Conservation (phyloP, 1,140 invertebrate species). For the Drosophila sulfurigaster region DNA sequence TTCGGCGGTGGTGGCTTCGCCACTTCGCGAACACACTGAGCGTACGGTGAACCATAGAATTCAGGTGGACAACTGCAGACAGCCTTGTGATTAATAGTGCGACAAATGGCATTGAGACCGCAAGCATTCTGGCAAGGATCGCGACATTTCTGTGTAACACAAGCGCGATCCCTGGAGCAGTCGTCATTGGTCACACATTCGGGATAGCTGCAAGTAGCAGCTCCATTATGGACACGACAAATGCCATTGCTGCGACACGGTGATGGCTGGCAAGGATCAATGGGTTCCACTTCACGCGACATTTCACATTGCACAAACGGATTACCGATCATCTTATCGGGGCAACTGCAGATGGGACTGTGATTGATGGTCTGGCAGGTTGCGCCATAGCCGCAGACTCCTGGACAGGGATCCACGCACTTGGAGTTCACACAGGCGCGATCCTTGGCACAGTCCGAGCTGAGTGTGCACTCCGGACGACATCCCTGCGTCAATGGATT, state of each 20-base stretch:
- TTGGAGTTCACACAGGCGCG: constrained; percentile 92
- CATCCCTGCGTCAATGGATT: constrained; percentile 91
- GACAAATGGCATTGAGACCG: constrained; percentile 94
- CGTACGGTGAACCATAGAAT: constrained; percentile 92
- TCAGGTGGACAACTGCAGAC: constrained; percentile 92
- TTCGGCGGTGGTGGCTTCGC: constrained; percentile 86
- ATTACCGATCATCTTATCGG: constrained; percentile 87
- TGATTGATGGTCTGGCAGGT: constrained; percentile 90
- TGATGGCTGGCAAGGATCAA: constrained; percentile 92
- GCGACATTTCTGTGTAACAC: constrained; percentile 92
- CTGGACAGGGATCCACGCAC: constrained; percentile 93
- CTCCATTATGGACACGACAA: constrained; percentile 89
- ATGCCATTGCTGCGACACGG: constrained; percentile 92
- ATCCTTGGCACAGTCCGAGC: constrained; percentile 91
- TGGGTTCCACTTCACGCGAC: constrained; percentile 75
- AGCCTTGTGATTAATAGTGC: constrained; percentile 92
- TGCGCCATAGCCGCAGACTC: constrained; percentile 88
- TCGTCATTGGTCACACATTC: constrained; percentile 94
- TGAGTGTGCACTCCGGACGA: constrained; percentile 91
- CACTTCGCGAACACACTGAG: constrained; percentile 88
- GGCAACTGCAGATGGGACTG: constrained; percentile 91
- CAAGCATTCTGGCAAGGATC: constrained; percentile 93
- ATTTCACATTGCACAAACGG: constrained; percentile 90
- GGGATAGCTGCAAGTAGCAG: constrained; percentile 92
- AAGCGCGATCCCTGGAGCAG: constrained; percentile 92